Evolutionary conservation across 1,140 invertebrate species (phyloP).

Genomic region (Tetramorium simillimum): DNA sequence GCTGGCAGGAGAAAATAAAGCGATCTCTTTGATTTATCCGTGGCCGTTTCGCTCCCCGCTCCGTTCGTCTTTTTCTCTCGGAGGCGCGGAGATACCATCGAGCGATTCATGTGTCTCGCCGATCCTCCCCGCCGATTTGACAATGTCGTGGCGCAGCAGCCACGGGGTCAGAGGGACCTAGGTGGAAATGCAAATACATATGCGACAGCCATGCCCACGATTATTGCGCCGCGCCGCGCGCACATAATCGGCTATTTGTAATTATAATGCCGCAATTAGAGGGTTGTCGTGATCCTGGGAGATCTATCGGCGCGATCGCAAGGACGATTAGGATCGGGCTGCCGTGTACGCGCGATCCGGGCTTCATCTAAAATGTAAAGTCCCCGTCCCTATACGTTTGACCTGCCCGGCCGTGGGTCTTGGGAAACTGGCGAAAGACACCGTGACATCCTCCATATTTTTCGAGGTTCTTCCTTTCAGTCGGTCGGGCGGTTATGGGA

Average conservation of each 20-base stretch:
- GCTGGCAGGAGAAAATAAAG: conserved; percentile 64
- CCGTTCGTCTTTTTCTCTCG: conserved; percentile 55
- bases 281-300: conserved; percentile 82
- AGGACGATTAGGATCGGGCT: conserved; percentile 80
- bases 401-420: conserved; percentile 77
- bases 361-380: conserved; percentile 84
- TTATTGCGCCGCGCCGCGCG: conserved; percentile 76
- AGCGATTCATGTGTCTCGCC: conserved; percentile 57
- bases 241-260: conserved; percentile 81
- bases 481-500: neutral
- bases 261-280: conserved; percentile 85
- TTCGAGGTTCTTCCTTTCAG: neutral
- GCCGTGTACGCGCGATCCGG: conserved; percentile 75
- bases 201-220: conserved; percentile 73
- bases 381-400: conserved; percentile 67
- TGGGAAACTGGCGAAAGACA: conserved; percentile 80
- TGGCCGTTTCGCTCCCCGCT: conserved; percentile 10
- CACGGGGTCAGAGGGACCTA: conserved; percentile 68
- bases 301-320: conserved; percentile 81
- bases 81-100: conserved; percentile 67
- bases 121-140: conserved; percentile 63
- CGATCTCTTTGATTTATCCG: conserved; percentile 49
- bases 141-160: conserved; percentile 63
- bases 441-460: neutral
- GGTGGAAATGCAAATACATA: conserved; percentile 79